Percentiles rank a stretch among this genome's conserved stretches.
Evolutionary conservation across 2,888 invertebrate genomes (phyloP).

Genomic region (Gastracanthus pulcherrimus): DNA sequence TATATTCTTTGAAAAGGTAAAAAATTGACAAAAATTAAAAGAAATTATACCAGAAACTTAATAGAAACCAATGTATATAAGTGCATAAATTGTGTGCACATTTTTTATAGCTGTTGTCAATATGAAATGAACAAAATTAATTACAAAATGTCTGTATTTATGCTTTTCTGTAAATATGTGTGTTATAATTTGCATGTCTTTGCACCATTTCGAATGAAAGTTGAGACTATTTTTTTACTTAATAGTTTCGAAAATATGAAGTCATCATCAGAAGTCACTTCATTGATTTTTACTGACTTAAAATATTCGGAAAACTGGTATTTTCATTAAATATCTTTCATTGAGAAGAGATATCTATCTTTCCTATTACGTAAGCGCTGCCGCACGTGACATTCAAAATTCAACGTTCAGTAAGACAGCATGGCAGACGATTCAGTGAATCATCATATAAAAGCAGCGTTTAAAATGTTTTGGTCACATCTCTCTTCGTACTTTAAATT

Average conservation of each 20-base stretch:
- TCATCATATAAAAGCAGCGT: too few species aligned
- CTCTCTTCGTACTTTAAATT: neutral
- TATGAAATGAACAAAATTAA: too few species aligned
- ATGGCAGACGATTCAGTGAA: neutral
- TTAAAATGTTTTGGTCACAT: neutral
- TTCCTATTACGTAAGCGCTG: neutral
- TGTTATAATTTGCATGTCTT: too few species aligned
- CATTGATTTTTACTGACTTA: neutral
- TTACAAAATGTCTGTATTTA: too few species aligned
- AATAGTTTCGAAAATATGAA: neutral
- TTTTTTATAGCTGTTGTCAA: too few species aligned
- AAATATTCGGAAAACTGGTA: neutral
- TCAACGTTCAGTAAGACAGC: neutral
- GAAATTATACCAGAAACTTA: too few species aligned
- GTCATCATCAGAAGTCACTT: neutral
- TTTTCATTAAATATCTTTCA: neutral
- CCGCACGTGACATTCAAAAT: constrained; percentile 1
- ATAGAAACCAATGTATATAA: too few species aligned
- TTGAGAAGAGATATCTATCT: neutral
- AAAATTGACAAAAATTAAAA: too few species aligned
- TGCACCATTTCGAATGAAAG: too few species aligned
- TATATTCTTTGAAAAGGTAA: too few species aligned
- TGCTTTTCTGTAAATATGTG: too few species aligned
- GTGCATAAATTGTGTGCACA: too few species aligned
- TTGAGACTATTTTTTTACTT: neutral